Percentiles rank a stretch among this genome's conserved stretches.
Conservation (phyloP, 2,113 vertebrate genomes). For the Ammodytes dubius region DNA sequence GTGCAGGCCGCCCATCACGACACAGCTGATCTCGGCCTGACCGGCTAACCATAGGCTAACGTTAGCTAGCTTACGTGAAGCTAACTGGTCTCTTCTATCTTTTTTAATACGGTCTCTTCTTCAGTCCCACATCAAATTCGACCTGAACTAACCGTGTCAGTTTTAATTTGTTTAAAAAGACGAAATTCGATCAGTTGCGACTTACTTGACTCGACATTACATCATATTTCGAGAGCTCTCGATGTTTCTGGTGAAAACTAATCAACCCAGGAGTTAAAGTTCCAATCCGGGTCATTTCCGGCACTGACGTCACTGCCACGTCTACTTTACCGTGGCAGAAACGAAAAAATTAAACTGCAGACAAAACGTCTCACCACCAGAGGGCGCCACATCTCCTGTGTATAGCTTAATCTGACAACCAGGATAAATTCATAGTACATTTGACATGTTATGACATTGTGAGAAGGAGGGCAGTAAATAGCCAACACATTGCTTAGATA, state of each 20-base stretch:
- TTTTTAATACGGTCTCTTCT: not conserved
- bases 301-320: slow-evolving; percentile 86
- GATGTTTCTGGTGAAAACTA: slow-evolving; percentile 53
- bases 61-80: slow-evolving; percentile 44
- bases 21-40: slow-evolving; percentile 77
- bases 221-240: slow-evolving; percentile 52
- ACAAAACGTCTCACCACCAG: slow-evolving; percentile 9
- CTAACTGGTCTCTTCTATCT: slow-evolving; percentile 44
- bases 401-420: not conserved
- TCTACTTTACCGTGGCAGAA: slow-evolving; percentile 60
- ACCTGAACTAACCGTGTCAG: not conserved
- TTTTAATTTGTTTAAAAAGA: not conserved
- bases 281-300: slow-evolving; percentile 84
- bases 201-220: slow-evolving; percentile 58
- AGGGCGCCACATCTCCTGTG: slow-evolving; percentile 27
- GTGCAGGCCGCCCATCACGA: slow-evolving; percentile 54
- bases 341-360: not conserved
- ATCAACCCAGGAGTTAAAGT: slow-evolving; percentile 75
- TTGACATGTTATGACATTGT: not conserved
- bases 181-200: not conserved
- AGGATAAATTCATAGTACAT: not conserved
- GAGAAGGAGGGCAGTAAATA: not conserved
- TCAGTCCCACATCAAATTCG: not conserved
- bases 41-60: slow-evolving; percentile 68
- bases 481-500: not conserved